Evolutionary conservation across 92 coral and sea anemone species (phyloP), one percentile per base, ranked within the genome.

Genomic region (Porites lobata): DNA sequence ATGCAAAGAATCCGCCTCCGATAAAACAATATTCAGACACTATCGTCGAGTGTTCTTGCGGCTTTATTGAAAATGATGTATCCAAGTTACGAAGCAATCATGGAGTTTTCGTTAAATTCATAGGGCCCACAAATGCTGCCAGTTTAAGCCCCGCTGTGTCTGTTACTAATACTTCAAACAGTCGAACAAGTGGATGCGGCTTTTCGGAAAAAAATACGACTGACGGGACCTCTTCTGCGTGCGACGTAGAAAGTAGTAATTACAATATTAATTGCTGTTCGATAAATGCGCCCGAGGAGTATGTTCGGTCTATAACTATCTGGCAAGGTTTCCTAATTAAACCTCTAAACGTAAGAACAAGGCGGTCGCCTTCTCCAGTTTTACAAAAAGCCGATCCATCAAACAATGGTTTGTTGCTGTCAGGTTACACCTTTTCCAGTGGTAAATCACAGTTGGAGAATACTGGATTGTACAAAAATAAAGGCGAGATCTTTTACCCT

Each of bases 241-340:
- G 72, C 53, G 79, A 83, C n/a, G 51, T 72, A 21, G 43, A 61
- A 59, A 38, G 14, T 56, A 14, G 15, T 56, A 56, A 56, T 38
- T 4, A 38, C 47, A 38, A 4, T 38, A 38, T 19, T 50, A 21
- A 47, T 50, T 68, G 12, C 32, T 71, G 14, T 21, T 73, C 80
- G 7, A 78, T 38, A 68, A 32, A 50, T 1, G 38, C 58, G 63
- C 50, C 70, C 17, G 63, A 73, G 7, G 70, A 74, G 50, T 50
- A 83, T 73, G 14, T 72, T 63, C 87, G 87, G 32, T 72, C 87
- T 24, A 59, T 83, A 18, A 83, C 61, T 32, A 65, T 83, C 47
- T 83, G 87, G 87, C 61, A 62, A 58, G 87, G 87, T 20, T 29
- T 72, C 43, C 54, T 74, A 57, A 61, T 10, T 70, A 81, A 81